phyloP scores from a whole-genome alignment of 2,888 invertebrate genomes.

The Opisthograptis luteolata region DNA sequence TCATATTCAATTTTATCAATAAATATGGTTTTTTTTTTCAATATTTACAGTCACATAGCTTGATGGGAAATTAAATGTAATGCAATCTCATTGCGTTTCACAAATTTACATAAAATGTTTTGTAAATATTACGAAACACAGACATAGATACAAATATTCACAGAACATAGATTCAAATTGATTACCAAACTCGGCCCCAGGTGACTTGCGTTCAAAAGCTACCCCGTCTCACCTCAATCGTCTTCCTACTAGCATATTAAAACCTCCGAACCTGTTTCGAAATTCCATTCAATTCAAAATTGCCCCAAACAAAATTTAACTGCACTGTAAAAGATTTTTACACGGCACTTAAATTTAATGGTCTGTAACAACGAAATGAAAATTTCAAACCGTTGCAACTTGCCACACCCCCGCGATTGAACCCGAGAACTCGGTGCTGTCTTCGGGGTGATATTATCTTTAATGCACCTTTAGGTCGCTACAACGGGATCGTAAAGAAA shows the following conservation, averaged over 20 bases:
- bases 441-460: slow-evolving; percentile 37
- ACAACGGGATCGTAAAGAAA: slow-evolving; percentile 41
- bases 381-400: slow-evolving; percentile 50
- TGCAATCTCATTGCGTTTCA: neutral
- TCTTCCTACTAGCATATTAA: slow-evolving; percentile 1
- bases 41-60: too few relatives aligned
- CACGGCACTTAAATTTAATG: slow-evolving; percentile 41
- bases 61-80: neutral
- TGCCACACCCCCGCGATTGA: slow-evolving; percentile 48
- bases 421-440: slow-evolving; percentile 28
- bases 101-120: too few relatives aligned
- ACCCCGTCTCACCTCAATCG: neutral
- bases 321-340: slow-evolving; percentile 37
- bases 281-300: slow-evolving; percentile 25
- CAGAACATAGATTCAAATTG: too few relatives aligned
- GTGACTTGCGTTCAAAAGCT: too few relatives aligned
- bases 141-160: too few relatives aligned
- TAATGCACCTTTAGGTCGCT: slow-evolving; percentile 44
- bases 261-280: slow-evolving; percentile 4
- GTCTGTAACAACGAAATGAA: slow-evolving; percentile 45
- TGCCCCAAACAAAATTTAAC: slow-evolving; percentile 34
- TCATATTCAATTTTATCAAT: too few relatives aligned
- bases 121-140: too few relatives aligned
- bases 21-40: too few relatives aligned
- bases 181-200: too few relatives aligned